Base-by-base conservation (phyloP, 1,140 invertebrate genomes). In the Mactra quadrangularis region DNA sequence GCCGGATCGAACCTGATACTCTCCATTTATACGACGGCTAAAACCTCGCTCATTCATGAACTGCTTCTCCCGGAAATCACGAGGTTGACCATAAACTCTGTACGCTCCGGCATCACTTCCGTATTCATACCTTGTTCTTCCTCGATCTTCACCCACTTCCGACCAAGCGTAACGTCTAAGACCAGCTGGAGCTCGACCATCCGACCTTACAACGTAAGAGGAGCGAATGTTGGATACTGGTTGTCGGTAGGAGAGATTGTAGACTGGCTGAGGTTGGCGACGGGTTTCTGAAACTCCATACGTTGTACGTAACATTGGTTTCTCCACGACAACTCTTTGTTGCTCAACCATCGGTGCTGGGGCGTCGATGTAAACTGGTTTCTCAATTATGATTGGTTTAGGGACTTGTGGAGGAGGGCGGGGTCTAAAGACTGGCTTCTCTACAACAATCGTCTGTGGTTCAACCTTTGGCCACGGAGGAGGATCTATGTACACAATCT, bases 11-110 rank as follows among this genome's bases (percentile, higher is more conserved):
- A 50, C 55, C 22, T 72, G 50, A 13, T 19, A 3, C 6, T 72
- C 70, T 3, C 22, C 70, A 19, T 41, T 57, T 9, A 55, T 47
- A 17, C 70, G 50, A 31, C 68, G 52, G 9, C 31, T 64, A 57
- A 89, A 88, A 13, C 84, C 86, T 17, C 83, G 55, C 66, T 88
- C 85, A 72, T 88, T 85, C 53, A 83, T 82, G 57, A 87, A 87
- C 70, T 86, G 82, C 38, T 85, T 87, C 59, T 85, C 79, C 19
- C 66, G n/a, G 75, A 86, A 87, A 59, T 88, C 85, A 25, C 88
- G 66, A 3, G 84, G 84, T 15, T 59, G 35, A 15, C 72, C 55
- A 50, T 38, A 62, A 1, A 50, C 13, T 31, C 57, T 50, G 57
- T 76, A 60, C n/a, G 31, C 55, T 15, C 33, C 41, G 7, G 35